A percentile compares a stretch with the other conserved stretches of the same genome.
These are phyloP conservation scores for Otus scops DNA, from an alignment of 2,797 vertebrate species.

Conservation along the genomic window DNA sequence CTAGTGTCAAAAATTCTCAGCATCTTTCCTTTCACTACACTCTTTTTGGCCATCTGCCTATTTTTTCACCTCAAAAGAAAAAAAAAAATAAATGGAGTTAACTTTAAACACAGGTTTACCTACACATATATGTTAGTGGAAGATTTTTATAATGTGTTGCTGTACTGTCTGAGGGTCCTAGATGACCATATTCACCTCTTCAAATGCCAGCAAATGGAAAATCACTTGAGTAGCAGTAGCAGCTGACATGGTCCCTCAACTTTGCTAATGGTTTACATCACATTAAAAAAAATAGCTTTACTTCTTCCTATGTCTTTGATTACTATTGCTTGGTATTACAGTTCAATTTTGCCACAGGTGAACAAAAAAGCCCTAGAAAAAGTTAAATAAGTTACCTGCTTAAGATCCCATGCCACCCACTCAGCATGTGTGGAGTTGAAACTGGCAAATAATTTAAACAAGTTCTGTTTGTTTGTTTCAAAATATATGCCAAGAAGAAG, in stretches of 20 bases:
- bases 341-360: conserved; percentile 14
- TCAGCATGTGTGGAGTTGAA: conserved; percentile 18
- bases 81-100: conserved; percentile 45
- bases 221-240: conserved; percentile 39
- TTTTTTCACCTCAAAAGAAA: conserved; percentile 58
- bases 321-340: conserved; percentile 28
- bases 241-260: conserved; percentile 75
- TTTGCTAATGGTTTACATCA: conserved; percentile 34
- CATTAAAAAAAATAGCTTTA: conserved; percentile 44
- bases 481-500: neutral
- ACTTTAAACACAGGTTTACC: conserved; percentile 25
- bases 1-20: conserved; percentile 21
- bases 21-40: conserved; percentile 10
- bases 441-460: conserved; percentile 44
- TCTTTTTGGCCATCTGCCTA: conserved; percentile 64
- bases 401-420: conserved; percentile 33
- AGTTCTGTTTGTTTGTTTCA: neutral
- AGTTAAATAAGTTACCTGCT: neutral
- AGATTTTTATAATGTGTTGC: conserved; percentile 28
- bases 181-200: conserved; percentile 27
- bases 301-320: conserved; percentile 51
- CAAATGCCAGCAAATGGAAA: conserved; percentile 70
- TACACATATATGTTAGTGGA: conserved; percentile 33
- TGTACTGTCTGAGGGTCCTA: conserved; percentile 63
- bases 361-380: conserved; percentile 51